Conservation (phyloP, 2,113 vertebrate genomes). For the Oryzias woworae region DNA sequence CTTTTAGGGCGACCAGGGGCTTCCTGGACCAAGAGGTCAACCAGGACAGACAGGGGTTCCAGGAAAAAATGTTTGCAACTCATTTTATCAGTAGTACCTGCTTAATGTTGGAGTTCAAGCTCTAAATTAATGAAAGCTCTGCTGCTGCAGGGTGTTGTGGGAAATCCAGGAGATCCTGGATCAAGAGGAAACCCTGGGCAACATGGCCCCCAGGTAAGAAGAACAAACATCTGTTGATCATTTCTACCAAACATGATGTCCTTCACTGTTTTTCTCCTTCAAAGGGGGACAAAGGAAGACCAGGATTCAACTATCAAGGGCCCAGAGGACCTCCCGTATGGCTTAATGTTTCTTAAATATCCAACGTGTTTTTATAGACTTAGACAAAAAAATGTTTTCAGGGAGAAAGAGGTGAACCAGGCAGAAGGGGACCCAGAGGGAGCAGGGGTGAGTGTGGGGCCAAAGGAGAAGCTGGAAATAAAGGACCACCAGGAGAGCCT, state of each 20-base stretch:
- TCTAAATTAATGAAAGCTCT: background rate
- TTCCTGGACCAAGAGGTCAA: constrained; percentile 57
- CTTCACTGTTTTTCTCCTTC: background rate
- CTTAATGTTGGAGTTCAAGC: background rate
- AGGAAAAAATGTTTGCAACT: constrained; percentile 52
- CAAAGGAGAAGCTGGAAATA: constrained; percentile 83
- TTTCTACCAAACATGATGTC: too few species aligned
- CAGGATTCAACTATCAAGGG: constrained; percentile 90
- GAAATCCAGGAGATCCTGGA: constrained; percentile 59
- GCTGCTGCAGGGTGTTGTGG: constrained; percentile 47
- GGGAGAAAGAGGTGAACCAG: constrained; percentile 87
- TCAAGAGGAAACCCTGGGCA: constrained; percentile 48
- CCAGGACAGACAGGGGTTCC: constrained; percentile 43
- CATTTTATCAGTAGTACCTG: background rate
- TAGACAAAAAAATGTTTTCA: constrained; percentile 46
- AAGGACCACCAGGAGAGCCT: constrained; percentile 79
- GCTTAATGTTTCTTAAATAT: constrained; percentile 5
- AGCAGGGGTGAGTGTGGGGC: constrained; percentile 86
- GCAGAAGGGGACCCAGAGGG: constrained; percentile 82
- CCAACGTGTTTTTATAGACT: background rate
- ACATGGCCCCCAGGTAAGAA: constrained; percentile 46
- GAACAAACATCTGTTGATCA: background rate
- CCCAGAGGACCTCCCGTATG: constrained; percentile 82
- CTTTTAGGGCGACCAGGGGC: constrained; percentile 56
- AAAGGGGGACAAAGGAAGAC: constrained; percentile 89